Base-by-base conservation (phyloP, 2,888 invertebrate species). In the Diogma glabrata region DNA sequence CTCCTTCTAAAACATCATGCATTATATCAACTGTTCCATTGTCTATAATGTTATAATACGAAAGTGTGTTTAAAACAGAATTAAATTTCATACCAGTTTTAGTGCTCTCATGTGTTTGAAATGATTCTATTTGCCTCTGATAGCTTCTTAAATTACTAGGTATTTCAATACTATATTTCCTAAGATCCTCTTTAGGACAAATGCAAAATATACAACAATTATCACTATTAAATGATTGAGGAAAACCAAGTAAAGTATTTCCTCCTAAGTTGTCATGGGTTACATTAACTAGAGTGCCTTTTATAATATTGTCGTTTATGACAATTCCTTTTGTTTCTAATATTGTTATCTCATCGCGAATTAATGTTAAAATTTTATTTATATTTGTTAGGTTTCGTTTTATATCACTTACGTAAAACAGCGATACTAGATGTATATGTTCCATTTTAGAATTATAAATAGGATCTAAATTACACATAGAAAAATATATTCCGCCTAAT, bases 221-320 rank as follows among this genome's bases (percentile, higher is more conserved):
- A 30, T 49, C 48, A 2, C 45, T 28, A 17, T 20, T 14, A 22
- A 52, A 52, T 4, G 45, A 52, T 45, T 52, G 19, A 14, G 30
- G 9, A 36, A 49, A 52, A 10, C 51, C 51, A 2, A 48, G 36
- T 6, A 24, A 22, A 45, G n/a, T 52, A 16, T 52, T 52, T 7
- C 22, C 45, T 20, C 45, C 52, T 20, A 52, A 45, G 19, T 52
- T 52, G 14, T 52, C 52, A 49, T 49, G 45, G 20, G 14, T 16
- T 1, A 51, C 9, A 19, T 6, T 24, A 12, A 47, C 38, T 3
- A 49, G 16, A 3, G 17, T 23, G 3, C 38, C 47, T 47, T 47
- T 33, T 33, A 47, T 14, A 4, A n/a, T 26, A 28, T 6, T 26
- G 4, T 22, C 8, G 33, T 47, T 8, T 10, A 46, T 24, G 4